Evolutionary conservation across 2,888 invertebrate genomes (phyloP).

Genomic region (Eupithecia centaureata): DNA sequence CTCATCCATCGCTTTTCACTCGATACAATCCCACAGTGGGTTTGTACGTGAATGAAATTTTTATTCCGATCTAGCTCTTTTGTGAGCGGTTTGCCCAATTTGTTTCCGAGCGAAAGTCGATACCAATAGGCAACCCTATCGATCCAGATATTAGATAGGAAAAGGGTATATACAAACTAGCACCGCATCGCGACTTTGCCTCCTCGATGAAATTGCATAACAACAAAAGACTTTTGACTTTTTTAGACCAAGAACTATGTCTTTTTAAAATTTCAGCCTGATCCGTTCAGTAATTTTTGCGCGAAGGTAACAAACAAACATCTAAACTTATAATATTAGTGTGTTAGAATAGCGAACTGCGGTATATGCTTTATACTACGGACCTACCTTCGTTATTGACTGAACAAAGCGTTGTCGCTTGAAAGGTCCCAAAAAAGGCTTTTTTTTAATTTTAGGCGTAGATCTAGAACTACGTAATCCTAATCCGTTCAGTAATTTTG

Average conservation of each 20-base stretch:
- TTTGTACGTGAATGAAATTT: constrained; percentile 43
- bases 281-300: too few species aligned
- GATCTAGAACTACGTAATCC: too few species aligned
- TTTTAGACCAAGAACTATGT: too few species aligned
- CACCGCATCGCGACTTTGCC: too few species aligned
- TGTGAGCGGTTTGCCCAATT: constrained; percentile 38
- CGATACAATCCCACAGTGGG: constrained; percentile 36
- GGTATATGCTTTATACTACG: background rate
- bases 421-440: background rate
- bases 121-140: constrained; percentile 17
- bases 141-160: constrained; percentile 8
- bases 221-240: too few species aligned
- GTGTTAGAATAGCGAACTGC: too few species aligned
- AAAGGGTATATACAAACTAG: background rate
- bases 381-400: background rate
- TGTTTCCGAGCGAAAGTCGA: constrained; percentile 29
- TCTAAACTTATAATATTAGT: too few species aligned
- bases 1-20: constrained; percentile 41
- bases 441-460: too few species aligned
- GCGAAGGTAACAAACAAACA: too few species aligned
- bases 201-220: too few species aligned
- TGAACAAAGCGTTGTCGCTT: constrained; percentile 11
- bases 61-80: constrained; percentile 35
- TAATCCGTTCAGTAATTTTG: too few species aligned
- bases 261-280: too few species aligned